phyloP scores from a whole-genome alignment of 2,888 invertebrate genomes.

The Cantharis nigra region DNA sequence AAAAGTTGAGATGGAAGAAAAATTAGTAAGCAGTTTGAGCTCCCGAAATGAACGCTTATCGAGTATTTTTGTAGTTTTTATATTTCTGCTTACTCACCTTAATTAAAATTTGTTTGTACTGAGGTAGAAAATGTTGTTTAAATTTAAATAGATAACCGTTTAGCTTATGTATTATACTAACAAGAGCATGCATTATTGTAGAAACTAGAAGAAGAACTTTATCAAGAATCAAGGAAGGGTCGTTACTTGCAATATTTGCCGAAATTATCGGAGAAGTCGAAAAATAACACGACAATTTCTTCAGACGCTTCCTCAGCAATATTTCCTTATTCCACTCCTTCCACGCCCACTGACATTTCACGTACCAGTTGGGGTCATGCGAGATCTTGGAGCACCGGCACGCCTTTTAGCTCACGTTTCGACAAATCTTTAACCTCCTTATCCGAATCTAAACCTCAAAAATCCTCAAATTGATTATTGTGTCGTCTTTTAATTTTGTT shows the following conservation, averaged over 20 bases:
- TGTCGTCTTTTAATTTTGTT: constrained; percentile 4
- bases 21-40: not conserved
- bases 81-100: not conserved
- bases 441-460: not conserved
- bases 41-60: not conserved
- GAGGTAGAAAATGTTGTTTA: not conserved
- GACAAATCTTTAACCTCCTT: constrained; percentile 13
- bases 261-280: constrained; percentile 39
- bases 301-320: constrained; percentile 26
- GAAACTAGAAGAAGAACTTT: constrained; percentile 60
- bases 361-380: constrained; percentile 50
- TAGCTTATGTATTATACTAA: constrained; percentile 17
- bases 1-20: not conserved
- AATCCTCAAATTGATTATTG: constrained; percentile 13
- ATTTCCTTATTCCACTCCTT: constrained; percentile 44
- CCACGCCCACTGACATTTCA: constrained; percentile 47
- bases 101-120: not conserved
- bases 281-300: constrained; percentile 27
- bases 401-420: constrained; percentile 30
- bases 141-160: not conserved
- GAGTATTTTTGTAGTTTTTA: not conserved
- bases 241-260: constrained; percentile 40
- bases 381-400: constrained; percentile 52
- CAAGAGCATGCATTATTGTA: constrained; percentile 53
- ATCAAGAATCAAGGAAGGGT: constrained; percentile 49